Percentiles rank a stretch among this genome's conserved stretches.
phyloP scores from a whole-genome alignment of 2,113 vertebrate species.

The Mola mola region DNA sequence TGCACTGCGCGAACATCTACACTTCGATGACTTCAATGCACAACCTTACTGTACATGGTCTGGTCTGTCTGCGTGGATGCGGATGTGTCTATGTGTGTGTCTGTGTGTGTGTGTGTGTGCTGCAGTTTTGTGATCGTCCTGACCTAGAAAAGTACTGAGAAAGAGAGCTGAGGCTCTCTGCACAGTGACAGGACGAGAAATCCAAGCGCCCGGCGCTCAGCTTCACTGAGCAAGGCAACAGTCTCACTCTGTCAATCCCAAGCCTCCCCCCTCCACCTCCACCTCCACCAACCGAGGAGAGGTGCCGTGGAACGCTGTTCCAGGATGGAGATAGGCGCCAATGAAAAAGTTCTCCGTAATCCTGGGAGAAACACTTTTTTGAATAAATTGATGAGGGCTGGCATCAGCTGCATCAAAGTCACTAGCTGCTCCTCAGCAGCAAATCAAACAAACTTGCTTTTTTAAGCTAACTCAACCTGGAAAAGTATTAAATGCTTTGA shows the following conservation, averaged over 20 bases:
- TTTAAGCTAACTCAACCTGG: constrained; percentile 18
- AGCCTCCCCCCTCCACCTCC: background rate
- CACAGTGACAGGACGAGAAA: constrained; percentile 53
- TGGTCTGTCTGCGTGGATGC: constrained; percentile 12
- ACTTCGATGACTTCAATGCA: too few relatives aligned
- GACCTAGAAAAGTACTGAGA: constrained; percentile 76
- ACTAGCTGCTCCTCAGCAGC: constrained; percentile 13
- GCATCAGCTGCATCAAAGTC: constrained; percentile 43
- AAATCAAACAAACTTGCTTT: constrained; percentile 31
- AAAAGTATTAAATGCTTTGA: constrained; percentile 15
- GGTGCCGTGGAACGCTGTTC: constrained; percentile 37
- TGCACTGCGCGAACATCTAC: constrained; percentile 4
- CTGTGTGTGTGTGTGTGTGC: constrained; percentile 10
- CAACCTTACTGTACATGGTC: constrained; percentile 17
- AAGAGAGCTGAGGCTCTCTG: constrained; percentile 59
- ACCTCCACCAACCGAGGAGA: constrained; percentile 12
- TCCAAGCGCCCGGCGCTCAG: constrained; percentile 47
- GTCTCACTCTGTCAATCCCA: constrained; percentile 48
- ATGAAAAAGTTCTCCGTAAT: too few relatives aligned
- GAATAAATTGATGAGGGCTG: constrained; percentile 44
- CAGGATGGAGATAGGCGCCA: constrained; percentile 38
- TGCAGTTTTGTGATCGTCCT: constrained; percentile 65
- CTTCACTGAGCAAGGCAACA: constrained; percentile 56
- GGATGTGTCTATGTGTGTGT: constrained; percentile 8
- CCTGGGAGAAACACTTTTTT: too few relatives aligned